Conservation (phyloP, 2,797 vertebrate species). For the Enteromius thamalakanensis region DNA sequence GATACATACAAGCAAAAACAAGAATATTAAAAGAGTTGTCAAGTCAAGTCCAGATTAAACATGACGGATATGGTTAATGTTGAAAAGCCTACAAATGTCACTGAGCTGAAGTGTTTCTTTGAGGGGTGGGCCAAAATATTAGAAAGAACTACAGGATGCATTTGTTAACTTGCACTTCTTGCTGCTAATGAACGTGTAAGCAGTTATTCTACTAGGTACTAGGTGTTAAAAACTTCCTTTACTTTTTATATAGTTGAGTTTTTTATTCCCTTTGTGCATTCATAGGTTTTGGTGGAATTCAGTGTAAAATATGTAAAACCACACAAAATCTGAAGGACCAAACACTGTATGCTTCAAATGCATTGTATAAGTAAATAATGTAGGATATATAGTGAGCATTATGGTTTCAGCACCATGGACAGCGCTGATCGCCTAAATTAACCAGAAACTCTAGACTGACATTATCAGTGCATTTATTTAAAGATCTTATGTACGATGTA, state of each 20-base stretch:
- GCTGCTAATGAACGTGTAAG: not conserved
- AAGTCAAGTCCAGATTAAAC: not conserved
- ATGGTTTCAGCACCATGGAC: conserved; percentile 5
- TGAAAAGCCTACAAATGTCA: not conserved
- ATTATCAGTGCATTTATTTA: not conserved
- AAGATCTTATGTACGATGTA: not conserved
- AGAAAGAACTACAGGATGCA: not conserved
- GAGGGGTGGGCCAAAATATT: not conserved
- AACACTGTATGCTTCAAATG: not conserved
- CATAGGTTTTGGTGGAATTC: not conserved
- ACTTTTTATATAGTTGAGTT: not conserved
- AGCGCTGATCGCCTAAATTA: not conserved
- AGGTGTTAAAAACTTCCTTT: no score
- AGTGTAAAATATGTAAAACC: not conserved
- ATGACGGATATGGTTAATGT: not conserved
- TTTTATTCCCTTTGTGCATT: not conserved
- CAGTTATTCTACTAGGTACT: not conserved
- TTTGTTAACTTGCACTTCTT: not conserved
- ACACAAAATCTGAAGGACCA: not conserved
- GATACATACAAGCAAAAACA: not conserved
- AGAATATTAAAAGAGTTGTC: not conserved
- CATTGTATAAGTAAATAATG: not conserved
- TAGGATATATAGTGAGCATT: not conserved
- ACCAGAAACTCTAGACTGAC: not conserved
- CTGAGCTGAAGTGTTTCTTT: not conserved